phyloP scores from a whole-genome alignment of 2,113 vertebrate genomes.

The Thomomys bottae region DNA sequence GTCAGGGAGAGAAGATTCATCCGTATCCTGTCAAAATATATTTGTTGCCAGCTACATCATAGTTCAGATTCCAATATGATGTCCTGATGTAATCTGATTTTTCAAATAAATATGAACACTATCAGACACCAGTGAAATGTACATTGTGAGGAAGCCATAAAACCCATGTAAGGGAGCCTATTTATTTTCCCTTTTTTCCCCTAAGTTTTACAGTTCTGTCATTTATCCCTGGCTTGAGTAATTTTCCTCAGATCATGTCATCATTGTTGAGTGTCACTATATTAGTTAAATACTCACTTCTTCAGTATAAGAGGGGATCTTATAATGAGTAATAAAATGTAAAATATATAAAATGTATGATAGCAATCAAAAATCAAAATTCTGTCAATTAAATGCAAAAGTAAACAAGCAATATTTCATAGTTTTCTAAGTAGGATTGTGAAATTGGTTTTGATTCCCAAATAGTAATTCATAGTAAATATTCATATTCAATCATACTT shows the following conservation, averaged over 20 bases:
- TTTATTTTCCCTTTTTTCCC: background rate
- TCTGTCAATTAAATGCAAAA: slow-evolving; percentile 30
- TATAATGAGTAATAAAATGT: slow-evolving; percentile 17
- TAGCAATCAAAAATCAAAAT: slow-evolving; percentile 35
- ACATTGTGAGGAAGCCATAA: background rate
- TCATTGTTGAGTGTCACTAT: background rate
- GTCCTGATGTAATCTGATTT: slow-evolving; percentile 23
- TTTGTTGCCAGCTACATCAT: slow-evolving; percentile 35
- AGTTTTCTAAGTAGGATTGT: background rate
- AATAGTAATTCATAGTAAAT: background rate
- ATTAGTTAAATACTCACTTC: background rate
- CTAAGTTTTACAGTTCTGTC: background rate
- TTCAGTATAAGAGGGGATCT: background rate
- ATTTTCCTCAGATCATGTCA: background rate
- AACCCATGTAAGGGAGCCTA: background rate
- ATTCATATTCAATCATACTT: background rate
- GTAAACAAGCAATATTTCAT: background rate
- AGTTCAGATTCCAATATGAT: slow-evolving; percentile 6
- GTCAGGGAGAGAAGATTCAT: slow-evolving; percentile 39
- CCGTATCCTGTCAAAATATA: slow-evolving; percentile 7
- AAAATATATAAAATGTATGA: background rate
- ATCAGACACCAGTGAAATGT: background rate
- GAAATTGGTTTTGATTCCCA: background rate
- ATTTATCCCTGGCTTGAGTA: slow-evolving; percentile 16
- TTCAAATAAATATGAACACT: slow-evolving; percentile 49